A percentile compares a stretch with the other conserved stretches of the same genome.
Evolutionary conservation across 2,888 invertebrate species (phyloP).

Genomic region (Megamerina dolium): DNA sequence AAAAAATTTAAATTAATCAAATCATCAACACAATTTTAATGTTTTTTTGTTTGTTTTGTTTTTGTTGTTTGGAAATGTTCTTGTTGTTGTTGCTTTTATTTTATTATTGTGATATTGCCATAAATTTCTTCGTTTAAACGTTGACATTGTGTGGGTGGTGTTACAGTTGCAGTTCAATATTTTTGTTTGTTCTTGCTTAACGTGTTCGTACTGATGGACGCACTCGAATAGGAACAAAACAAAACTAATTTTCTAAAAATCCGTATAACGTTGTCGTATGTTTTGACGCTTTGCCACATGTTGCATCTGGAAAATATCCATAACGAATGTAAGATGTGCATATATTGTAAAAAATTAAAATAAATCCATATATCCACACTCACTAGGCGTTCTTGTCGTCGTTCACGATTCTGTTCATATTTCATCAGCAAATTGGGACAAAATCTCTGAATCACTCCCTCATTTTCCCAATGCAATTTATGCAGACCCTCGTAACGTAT

Average conservation of each 20-base stretch:
- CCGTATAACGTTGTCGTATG: constrained; percentile 38
- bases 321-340: neutral
- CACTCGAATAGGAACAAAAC: too few relatives aligned
- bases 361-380: constrained; percentile 9
- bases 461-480: constrained; percentile 36
- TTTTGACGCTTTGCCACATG: constrained; percentile 40
- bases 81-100: too few relatives aligned
- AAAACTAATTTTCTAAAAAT: constrained; percentile 32
- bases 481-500: constrained; percentile 35
- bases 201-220: too few relatives aligned
- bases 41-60: too few relatives aligned
- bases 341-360: neutral
- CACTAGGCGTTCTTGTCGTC: constrained; percentile 36
- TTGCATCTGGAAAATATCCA: constrained; percentile 30
- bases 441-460: constrained; percentile 31
- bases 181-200: too few relatives aligned
- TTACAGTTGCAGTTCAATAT: too few relatives aligned
- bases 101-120: too few relatives aligned
- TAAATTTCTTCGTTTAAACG: too few relatives aligned
- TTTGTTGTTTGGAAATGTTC: too few relatives aligned
- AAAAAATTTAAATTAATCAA: too few relatives aligned
- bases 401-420: constrained; percentile 36
- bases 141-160: too few relatives aligned
- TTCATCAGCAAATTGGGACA: constrained; percentile 35
- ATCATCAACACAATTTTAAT: too few relatives aligned